These are phyloP conservation scores for Phortica magna DNA, from an alignment of 2,888 invertebrate genomes.

Conservation along the genomic window DNA sequence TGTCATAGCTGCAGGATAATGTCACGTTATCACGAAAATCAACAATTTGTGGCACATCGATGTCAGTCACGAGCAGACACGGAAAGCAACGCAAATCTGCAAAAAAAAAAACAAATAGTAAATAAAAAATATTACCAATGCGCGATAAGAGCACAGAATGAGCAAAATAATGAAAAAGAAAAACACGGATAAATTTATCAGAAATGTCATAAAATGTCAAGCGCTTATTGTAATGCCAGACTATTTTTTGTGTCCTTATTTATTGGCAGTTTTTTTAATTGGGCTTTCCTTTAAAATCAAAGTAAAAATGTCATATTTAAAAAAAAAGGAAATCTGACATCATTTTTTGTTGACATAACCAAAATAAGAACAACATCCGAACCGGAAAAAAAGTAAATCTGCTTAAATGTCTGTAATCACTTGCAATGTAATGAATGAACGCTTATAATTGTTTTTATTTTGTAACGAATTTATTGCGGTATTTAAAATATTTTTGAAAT, in stretches of 20 bases:
- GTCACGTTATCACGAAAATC: conserved; percentile 78
- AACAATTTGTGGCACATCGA: conserved; percentile 78
- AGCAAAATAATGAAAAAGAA: conserved; percentile 14
- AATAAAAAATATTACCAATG: neutral
- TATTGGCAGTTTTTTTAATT: neutral
- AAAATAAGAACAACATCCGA: too few relatives aligned
- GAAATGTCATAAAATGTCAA: conserved; percentile 59
- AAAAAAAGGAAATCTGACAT: too few relatives aligned
- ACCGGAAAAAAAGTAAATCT: too few relatives aligned
- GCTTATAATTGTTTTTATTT: too few relatives aligned
- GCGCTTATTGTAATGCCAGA: neutral
- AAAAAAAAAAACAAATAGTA: conserved; percentile 38
- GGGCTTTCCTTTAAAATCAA: conserved; percentile 44
- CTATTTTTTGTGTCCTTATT: neutral
- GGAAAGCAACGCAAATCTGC: conserved; percentile 64
- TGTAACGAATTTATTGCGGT: too few relatives aligned
- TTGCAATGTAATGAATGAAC: too few relatives aligned
- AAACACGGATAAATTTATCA: conserved; percentile 39
- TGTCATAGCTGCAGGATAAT: conserved; percentile 78
- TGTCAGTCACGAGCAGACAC: conserved; percentile 76
- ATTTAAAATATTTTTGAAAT: too few relatives aligned
- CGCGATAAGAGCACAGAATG: conserved; percentile 11
- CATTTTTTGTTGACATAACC: too few relatives aligned
- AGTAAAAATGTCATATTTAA: conserved; percentile 62
- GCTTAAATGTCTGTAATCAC: too few relatives aligned